phyloP scores from a whole-genome alignment of 2,797 vertebrate species.

The Myotis vivesi region DNA sequence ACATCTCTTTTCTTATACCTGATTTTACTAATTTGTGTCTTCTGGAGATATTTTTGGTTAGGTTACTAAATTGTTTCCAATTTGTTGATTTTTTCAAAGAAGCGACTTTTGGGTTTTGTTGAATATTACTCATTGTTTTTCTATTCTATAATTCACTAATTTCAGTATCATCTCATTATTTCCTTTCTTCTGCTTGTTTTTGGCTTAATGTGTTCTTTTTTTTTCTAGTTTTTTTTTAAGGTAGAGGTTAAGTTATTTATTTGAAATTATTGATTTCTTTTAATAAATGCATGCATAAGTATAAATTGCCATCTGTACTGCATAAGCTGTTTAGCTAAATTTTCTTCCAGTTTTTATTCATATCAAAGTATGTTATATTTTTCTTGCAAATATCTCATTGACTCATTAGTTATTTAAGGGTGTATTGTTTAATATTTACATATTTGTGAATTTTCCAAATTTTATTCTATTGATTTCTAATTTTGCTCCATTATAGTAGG shows the following conservation, averaged over 20 bases:
- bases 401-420: not conserved
- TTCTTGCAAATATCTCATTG: not conserved
- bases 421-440: not conserved
- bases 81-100: not conserved
- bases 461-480: not conserved
- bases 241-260: not conserved
- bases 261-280: not conserved
- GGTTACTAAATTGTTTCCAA: not conserved
- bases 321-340: not conserved
- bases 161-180: not conserved
- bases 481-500: not conserved
- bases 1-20: not conserved
- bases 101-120: not conserved
- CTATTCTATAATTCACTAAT: not conserved
- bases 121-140: not conserved
- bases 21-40: not conserved
- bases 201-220: not conserved
- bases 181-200: not conserved
- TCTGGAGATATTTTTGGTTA: not conserved
- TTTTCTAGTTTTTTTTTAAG: not conserved
- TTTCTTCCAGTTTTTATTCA: not conserved
- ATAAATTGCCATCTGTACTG: not conserved
- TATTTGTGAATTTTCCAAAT: not conserved
- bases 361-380: not conserved
- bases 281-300: not conserved